Percentiles rank a stretch among this genome's conserved stretches.
phyloP scores from a whole-genome alignment of 92 coral and sea anemone genomes.

The Palythoa grandiflora region DNA sequence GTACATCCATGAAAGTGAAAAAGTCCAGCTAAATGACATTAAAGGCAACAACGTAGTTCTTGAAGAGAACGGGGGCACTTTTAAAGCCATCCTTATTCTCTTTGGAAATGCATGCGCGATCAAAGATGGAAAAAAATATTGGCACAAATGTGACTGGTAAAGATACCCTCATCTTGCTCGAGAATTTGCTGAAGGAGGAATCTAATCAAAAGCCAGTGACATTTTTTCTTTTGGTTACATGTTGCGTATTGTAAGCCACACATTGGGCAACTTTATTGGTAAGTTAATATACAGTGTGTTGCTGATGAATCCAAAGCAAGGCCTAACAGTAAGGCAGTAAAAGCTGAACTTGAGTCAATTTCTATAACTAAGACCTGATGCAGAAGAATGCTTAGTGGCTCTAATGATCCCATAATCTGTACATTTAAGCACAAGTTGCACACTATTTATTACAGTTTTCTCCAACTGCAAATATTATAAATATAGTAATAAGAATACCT shows the following conservation, averaged over 20 bases:
- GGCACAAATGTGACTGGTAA: not conserved
- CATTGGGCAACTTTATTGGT: not conserved
- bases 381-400: too few species aligned
- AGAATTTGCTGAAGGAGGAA: not conserved
- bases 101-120: not conserved
- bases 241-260: not conserved
- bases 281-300: not conserved
- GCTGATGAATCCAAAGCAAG: not conserved
- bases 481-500: too few species aligned
- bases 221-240: not conserved
- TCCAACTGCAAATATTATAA: too few species aligned
- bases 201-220: not conserved
- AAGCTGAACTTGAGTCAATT: not conserved
- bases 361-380: too few species aligned
- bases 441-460: too few species aligned
- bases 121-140: not conserved
- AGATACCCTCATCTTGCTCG: not conserved
- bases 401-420: too few species aligned
- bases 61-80: not conserved
- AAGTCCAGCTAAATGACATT: not conserved
- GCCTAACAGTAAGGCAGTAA: not conserved
- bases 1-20: not conserved
- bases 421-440: too few species aligned
- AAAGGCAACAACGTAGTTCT: not conserved
- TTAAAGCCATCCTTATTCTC: not conserved